Base-by-base conservation (phyloP, 2,113 vertebrate species). In the Tachuris rubrigastra region DNA sequence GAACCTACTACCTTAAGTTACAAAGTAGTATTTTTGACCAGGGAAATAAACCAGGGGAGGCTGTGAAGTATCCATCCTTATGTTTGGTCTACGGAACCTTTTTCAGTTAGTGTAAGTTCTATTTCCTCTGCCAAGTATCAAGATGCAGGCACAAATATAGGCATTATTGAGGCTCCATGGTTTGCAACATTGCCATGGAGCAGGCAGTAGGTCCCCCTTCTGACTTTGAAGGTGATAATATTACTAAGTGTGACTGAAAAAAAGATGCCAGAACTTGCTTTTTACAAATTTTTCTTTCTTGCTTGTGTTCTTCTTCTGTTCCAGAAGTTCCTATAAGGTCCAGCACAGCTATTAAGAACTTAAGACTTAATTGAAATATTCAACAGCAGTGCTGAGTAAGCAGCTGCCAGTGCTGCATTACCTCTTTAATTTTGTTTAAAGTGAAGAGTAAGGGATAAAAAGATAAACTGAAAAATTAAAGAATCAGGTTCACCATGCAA, bases 401-500 rank as follows among this genome's bases (percentile, higher is more conserved):
- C 65, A 83, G 59, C 17, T 25, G 31, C 17, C 39, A 58, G 13
- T 35, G n/a, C 33, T 89, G 8, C 59, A 33, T 85, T 79, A 59
- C 35, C 33, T 67, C 12, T 12, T 84, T 55, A 35, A 30, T 76
- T 85, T 67, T 92, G 24, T 56, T 85, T 52, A 52, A 72, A 73
- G 4, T 35, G 14, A 88, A 56, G 6, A 53, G 16, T 24, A 67
- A 52, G 20, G 12, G 14, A 10, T 23, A 52, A 52, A 83, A 47
- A 14, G 30, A 30, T 52, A 85, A 59, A 82, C 3, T 12, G 14
- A 42, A 82, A 87, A 89, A 75, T 50, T 9, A 49, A 58, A 83
- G 8, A 44, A 33, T 49, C 9, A 2, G 6, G 5, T 89, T 77
- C 55, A 67, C 28, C 0, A 0, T 42, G 20, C 21, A 83, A 52